Evolutionary conservation across 2,113 vertebrate species (phyloP).

Genomic region (Daphoenositta chrysoptera): DNA sequence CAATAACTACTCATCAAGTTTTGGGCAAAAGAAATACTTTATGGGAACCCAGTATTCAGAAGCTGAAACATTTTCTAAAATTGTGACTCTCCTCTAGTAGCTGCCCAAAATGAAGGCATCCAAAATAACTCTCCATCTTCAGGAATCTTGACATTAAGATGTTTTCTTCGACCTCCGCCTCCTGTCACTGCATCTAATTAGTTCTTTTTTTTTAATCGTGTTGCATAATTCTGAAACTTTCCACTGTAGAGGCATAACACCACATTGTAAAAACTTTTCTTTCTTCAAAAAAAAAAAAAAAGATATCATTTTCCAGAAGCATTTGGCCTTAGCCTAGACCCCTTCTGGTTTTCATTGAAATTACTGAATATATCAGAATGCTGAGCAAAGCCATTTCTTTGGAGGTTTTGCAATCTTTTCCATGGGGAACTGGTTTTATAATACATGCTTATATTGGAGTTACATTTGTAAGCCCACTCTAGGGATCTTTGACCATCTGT

Average conservation of each 20-base stretch:
- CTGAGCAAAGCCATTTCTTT: neutral
- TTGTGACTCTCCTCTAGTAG: neutral
- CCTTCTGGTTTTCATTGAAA: neutral
- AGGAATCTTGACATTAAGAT: neutral
- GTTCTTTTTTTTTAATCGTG: neutral
- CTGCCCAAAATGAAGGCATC: neutral
- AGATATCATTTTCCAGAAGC: neutral
- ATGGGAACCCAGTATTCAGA: neutral
- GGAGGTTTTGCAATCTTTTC: neutral
- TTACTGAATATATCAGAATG: neutral
- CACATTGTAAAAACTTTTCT: neutral
- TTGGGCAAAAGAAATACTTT: neutral
- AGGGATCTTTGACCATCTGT: neutral
- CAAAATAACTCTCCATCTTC: conserved; percentile 15
- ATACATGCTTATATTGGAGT: neutral
- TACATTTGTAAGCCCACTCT: neutral
- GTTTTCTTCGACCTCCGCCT: neutral
- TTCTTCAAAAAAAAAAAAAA: neutral
- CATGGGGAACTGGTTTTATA: neutral
- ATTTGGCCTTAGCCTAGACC: neutral
- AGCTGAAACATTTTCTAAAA: neutral
- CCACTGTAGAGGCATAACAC: neutral
- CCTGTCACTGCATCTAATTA: neutral
- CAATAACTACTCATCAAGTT: neutral
- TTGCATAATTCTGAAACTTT: neutral